Evolutionary conservation across 2,888 invertebrate genomes (phyloP), one percentile per base, ranked within the genome.

Genomic region (Laspeyria flexula): DNA sequence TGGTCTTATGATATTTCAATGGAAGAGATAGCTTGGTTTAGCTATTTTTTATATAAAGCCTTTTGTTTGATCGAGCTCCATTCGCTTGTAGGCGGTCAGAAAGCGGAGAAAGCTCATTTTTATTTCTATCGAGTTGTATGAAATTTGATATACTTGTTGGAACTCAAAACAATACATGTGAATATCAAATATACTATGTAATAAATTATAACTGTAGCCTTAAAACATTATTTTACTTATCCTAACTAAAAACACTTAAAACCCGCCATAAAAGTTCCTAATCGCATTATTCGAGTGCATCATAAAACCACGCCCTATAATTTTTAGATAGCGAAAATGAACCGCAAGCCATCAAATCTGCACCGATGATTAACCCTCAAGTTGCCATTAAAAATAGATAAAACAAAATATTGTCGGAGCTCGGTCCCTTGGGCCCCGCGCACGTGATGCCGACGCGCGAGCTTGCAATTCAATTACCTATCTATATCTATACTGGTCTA

Each of bases 311-410:
- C 55, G 43, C 70, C 69, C 52, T 47, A 45, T 40, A 55, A 49
- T 65, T 62, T 60, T 71, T 60, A 21, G 41, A 68, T 44, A 48
- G 62, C 53, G 55, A 74, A 77, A 75, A 75, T 76, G 74, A 75
- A 78, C 75, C 68, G 53, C 74, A 66, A 68, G 65, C 79, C 74
- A 77, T 81, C 76, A 85, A 86, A 85, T 85, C 81, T 67, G 71
- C 73, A 78, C 78, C 62, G 75, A 81, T 81, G 81, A 89, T 87
- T 86, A 86, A 85, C 87, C 83, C 84, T 79, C 75, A 77, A 85
- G 77, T 71, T 55, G 75, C 79, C 77, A 86, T 90, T 89, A 90
- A 88, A 89, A 90, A 90, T 88, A 88, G 86, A 90, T 90, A 85
- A 81, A 82, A 86, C 83, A 85, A 88, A 86, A 90, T 88, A 86